These are phyloP conservation scores for Aphodius sticticus DNA, from an alignment of 2,888 invertebrate species.

Conservation along the genomic window DNA sequence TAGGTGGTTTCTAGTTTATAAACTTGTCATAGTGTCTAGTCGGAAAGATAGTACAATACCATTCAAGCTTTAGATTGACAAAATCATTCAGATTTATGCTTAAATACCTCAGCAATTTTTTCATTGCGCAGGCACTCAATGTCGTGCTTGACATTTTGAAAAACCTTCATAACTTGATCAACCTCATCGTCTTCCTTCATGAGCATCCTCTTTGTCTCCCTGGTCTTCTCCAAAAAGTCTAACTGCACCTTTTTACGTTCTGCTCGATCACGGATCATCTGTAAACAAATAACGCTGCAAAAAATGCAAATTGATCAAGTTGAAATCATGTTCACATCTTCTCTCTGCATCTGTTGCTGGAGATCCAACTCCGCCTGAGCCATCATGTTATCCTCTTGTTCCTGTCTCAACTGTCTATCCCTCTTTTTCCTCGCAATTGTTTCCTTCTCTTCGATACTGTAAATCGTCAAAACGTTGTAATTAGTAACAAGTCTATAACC, in stretches of 20 bases:
- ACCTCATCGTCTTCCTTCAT: constrained; percentile 60
- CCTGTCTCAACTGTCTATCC: constrained; percentile 16
- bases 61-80: too few species aligned
- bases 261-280: neutral
- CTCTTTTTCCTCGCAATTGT: constrained; percentile 27
- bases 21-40: too few species aligned
- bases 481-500: too few species aligned
- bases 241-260: constrained; percentile 27
- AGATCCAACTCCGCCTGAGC: constrained; percentile 25
- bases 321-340: constrained; percentile 27
- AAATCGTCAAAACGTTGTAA: neutral
- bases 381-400: constrained; percentile 29
- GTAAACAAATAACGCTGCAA: constrained; percentile 7
- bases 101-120: constrained; percentile 57
- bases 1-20: too few species aligned
- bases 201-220: constrained; percentile 48
- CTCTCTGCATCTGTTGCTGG: constrained; percentile 25
- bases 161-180: constrained; percentile 59
- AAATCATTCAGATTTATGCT: too few species aligned
- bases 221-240: constrained; percentile 26
- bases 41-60: too few species aligned
- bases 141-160: constrained; percentile 59
- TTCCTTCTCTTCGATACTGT: constrained; percentile 39
- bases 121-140: constrained; percentile 58
- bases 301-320: neutral